phyloP scores from a whole-genome alignment of 2,797 vertebrate genomes.

The Rhincodon typus region DNA sequence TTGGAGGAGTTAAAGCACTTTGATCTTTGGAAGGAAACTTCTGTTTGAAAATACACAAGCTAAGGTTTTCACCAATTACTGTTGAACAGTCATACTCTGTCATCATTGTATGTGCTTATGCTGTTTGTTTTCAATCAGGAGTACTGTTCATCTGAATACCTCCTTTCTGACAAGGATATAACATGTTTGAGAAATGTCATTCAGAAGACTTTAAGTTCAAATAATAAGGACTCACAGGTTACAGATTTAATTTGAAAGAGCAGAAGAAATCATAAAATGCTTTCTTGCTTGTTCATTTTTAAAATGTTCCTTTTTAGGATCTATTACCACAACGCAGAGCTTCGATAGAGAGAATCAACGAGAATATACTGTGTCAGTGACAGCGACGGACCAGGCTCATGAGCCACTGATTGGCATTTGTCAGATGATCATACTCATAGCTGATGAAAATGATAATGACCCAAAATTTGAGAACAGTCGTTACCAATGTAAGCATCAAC shows the following conservation, averaged over 20 bases:
- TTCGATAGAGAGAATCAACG: conserved; percentile 79
- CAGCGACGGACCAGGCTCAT: conserved; percentile 72
- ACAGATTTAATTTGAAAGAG: not conserved
- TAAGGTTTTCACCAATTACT: not conserved
- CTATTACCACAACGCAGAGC: conserved; percentile 64
- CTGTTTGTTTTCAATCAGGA: not conserved
- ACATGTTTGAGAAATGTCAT: not conserved
- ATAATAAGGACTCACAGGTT: not conserved
- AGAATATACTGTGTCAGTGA: conserved; percentile 69
- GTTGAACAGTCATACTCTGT: not conserved
- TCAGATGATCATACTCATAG: conserved; percentile 65
- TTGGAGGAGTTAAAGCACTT: not conserved
- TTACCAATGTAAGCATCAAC: conserved; percentile 70
- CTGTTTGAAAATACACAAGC: not conserved
- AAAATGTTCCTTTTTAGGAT: conserved; percentile 54
- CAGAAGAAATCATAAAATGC: not conserved
- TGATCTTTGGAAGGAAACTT: not conserved
- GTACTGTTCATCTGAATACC: not conserved
- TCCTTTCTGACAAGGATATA: not conserved
- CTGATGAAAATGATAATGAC: conserved; percentile 79
- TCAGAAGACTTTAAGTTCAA: not conserved
- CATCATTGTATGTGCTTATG: not conserved
- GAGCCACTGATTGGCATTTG: conserved; percentile 78
- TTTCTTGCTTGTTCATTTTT: not conserved
- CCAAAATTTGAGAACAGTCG: conserved; percentile 82